Evolutionary conservation across 1,140 invertebrate genomes (phyloP).

Genomic region (Scylla paramamosain): DNA sequence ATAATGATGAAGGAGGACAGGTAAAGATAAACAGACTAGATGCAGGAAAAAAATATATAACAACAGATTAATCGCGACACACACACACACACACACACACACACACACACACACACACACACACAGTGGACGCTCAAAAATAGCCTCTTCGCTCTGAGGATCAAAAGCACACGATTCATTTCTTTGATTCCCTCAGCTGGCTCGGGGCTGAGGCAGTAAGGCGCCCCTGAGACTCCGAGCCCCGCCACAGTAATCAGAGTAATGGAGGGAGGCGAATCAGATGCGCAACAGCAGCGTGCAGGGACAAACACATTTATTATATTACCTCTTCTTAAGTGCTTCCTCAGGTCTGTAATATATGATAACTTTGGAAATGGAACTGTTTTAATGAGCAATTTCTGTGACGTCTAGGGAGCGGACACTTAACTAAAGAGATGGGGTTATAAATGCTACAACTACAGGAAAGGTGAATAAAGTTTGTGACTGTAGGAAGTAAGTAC

Average conservation of each 20-base stretch:
- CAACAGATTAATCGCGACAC: background rate
- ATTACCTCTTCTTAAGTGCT: background rate
- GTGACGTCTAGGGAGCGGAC: too few species aligned
- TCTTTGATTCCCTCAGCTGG: background rate
- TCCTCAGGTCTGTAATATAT: too few species aligned
- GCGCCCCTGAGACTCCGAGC: background rate
- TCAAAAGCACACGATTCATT: background rate
- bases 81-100: slow-evolving; percentile 30
- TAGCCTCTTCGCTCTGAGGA: background rate
- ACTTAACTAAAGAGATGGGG: too few species aligned
- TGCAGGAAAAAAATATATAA: too few species aligned
- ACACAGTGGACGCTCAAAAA: background rate
- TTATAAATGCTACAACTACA: too few species aligned
- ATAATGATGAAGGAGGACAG: background rate
- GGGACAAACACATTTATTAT: background rate
- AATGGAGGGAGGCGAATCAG: background rate
- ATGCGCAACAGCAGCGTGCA: background rate
- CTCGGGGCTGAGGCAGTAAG: background rate
- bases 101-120: slow-evolving; percentile 30
- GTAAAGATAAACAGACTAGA: background rate
- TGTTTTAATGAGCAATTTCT: too few species aligned
- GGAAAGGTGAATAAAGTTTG: too few species aligned
- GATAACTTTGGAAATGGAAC: too few species aligned
- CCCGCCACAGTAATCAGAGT: background rate
- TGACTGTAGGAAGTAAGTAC: too few species aligned